A percentile compares a stretch with the other conserved stretches of the same genome.
Evolutionary conservation across 2,797 vertebrate species (phyloP).

Genomic region (Semotilus atromaculatus): DNA sequence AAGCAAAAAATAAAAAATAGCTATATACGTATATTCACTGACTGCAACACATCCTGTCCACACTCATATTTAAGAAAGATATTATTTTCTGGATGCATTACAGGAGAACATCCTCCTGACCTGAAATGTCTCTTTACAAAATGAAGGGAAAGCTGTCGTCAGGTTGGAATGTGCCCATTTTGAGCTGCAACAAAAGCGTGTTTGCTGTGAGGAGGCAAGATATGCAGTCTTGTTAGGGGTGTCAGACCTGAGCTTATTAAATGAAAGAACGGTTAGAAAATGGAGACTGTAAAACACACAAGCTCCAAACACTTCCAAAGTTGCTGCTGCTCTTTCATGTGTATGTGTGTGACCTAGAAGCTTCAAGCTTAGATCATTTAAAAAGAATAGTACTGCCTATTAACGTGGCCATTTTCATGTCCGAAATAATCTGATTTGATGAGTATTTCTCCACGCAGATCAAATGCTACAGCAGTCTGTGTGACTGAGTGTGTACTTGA

Average conservation of each 20-base stretch:
- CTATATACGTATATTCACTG: not conserved
- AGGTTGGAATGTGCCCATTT: conserved; percentile 55
- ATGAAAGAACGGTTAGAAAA: conserved; percentile 7
- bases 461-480: conserved; percentile 10
- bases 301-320: not conserved
- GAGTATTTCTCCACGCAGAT: not conserved
- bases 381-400: conserved; percentile 1
- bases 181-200: conserved; percentile 46
- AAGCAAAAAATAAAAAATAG: not conserved
- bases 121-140: conserved; percentile 20
- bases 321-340: conserved; percentile 3
- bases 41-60: conserved; percentile 9
- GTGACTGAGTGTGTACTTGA: not conserved
- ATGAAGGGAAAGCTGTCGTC: conserved; percentile 39
- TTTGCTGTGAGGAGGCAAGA: conserved; percentile 33
- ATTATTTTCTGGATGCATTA: conserved; percentile 37
- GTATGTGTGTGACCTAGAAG: conserved; percentile 1
- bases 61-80: not conserved
- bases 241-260: conserved; percentile 50
- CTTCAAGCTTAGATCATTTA: not conserved
- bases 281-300: conserved; percentile 13
- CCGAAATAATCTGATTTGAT: conserved; percentile 18
- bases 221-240: conserved; percentile 41
- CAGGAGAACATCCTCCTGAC: conserved; percentile 25
- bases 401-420: not conserved